These are phyloP conservation scores for Lasius fuliginosus DNA, from an alignment of 2,888 invertebrate species.

Conservation along the genomic window DNA sequence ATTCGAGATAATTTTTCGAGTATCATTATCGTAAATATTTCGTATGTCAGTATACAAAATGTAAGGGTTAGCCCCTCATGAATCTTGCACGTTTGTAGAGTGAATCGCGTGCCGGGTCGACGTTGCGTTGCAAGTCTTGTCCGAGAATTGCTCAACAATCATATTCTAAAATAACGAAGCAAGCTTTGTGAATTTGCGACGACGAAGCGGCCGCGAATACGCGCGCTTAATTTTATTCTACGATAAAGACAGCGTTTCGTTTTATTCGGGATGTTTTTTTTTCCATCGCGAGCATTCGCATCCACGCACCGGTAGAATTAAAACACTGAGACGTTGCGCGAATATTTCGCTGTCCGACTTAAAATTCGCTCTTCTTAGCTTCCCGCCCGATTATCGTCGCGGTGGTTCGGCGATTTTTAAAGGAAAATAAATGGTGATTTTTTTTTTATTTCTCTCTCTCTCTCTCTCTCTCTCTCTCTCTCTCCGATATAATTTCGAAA, in stretches of 20 bases:
- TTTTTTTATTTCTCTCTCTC: neutral
- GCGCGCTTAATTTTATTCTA: neutral
- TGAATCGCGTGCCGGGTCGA: neutral
- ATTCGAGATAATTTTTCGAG: neutral
- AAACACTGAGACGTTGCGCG: neutral
- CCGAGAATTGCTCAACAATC: constrained; percentile 55
- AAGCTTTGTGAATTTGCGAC: neutral
- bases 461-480: too few relatives aligned
- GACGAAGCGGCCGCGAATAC: neutral
- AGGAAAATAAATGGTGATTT: neutral
- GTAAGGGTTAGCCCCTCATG: neutral
- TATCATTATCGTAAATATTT: neutral
- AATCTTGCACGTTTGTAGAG: neutral
- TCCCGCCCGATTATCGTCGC: neutral
- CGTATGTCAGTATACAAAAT: neutral
- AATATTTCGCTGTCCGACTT: neutral
- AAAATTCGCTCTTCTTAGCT: neutral
- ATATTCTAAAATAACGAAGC: neutral
- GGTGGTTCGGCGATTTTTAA: neutral
- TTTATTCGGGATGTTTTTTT: neutral
- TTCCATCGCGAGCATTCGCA: too few relatives aligned
- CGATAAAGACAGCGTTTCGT: neutral
- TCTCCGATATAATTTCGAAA: neutral
- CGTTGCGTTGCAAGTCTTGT: constrained; percentile 58
- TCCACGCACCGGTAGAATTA: neutral